Conservation (phyloP, 2,113 vertebrate genomes). For the Lepidothrix coronata region DNA sequence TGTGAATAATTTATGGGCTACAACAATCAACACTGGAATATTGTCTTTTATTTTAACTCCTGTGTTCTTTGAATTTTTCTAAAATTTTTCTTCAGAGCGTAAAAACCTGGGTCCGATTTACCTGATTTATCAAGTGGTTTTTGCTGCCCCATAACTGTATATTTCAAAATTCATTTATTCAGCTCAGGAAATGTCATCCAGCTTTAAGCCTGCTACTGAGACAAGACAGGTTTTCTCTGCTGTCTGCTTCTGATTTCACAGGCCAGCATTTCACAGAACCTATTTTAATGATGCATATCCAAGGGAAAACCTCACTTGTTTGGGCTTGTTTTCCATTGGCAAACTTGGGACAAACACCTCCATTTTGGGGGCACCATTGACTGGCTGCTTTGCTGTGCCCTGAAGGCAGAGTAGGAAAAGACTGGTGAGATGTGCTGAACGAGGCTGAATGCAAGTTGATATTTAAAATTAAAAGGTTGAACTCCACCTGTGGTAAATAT, state of each 20-base stretch:
- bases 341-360: background rate
- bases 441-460: background rate
- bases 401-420: background rate
- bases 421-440: background rate
- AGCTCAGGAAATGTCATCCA: background rate
- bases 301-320: background rate
- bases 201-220: background rate
- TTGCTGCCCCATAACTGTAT: background rate
- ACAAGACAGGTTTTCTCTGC: background rate
- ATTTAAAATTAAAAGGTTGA: background rate
- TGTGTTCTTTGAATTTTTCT: background rate
- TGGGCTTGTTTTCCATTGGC: background rate
- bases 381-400: background rate
- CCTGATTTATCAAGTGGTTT: background rate
- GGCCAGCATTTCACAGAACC: background rate
- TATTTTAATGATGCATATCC: background rate
- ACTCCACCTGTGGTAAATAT: background rate
- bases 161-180: background rate
- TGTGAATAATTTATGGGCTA: background rate
- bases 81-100: accelerated
- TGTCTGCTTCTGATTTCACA: background rate
- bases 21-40: background rate
- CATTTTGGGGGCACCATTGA: accelerated
- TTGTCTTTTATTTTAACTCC: background rate
- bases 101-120: background rate